Evolutionary conservation across 2,113 vertebrate genomes (phyloP), one percentile per base, ranked within the genome.

Genomic region (Neogobius melanostomus): DNA sequence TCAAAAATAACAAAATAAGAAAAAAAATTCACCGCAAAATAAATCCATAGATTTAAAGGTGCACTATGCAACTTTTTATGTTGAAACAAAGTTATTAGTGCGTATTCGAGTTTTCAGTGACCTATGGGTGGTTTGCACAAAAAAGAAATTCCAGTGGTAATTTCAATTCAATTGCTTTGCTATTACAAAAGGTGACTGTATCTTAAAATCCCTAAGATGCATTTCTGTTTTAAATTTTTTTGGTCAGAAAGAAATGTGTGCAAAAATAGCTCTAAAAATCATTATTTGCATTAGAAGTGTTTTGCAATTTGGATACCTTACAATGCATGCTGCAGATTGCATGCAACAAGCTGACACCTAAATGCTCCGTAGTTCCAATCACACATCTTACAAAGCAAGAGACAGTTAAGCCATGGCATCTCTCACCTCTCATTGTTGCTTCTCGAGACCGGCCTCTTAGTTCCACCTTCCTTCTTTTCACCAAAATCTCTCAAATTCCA

Each of bases 381-480:
- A 7, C 42, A 14, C 6, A 57, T 42, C 28, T 36, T 15, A 43
- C 44, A 66, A 11, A 50, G 62, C 57, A 21, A 43, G 42, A 16
- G 7, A 61, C 59, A 61, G 42, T 45, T 36, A 36, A 4, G 6
- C 12, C 7, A n/a, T 6, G 36, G 6, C 16, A 16, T 42, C 42
- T 69, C 82, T 87, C 84, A 87, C 86, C 86, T 66, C 64, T 72
- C 86, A 85, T 88, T 36, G 21, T 73, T 63, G 6, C 2, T 0
- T 2, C 8, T 59, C 1, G 10, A 57, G 21, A n/a, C 42, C 15
- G 7, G 14, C 10, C 59, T 43, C 44, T 15, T n/a, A 61, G 6
- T 61, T 61, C 42, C 15, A 9, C 59, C 6, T 43, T 60, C 4
- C 36, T 60, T 60, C 57, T 11, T 60, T 60, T 42, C 36, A 5